These are phyloP conservation scores for Sesamia nonagrioides DNA, from an alignment of 1,140 invertebrate species.

Conservation along the genomic window DNA sequence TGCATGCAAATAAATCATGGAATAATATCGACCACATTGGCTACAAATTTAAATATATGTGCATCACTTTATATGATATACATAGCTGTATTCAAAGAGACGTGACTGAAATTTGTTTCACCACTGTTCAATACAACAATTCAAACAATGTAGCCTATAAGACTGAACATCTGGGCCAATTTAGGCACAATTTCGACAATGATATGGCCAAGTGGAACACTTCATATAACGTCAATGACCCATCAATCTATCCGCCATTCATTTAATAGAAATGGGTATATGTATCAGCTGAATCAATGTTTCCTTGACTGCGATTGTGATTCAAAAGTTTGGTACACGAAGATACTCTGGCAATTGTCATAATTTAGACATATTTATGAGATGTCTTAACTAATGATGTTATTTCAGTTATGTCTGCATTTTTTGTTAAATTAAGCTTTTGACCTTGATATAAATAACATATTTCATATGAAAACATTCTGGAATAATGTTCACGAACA, in stretches of 20 bases:
- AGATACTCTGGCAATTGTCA: constrained; percentile 8
- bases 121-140: constrained; percentile 18
- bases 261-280: constrained; percentile 60
- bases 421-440: constrained; percentile 10
- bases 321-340: constrained; percentile 36
- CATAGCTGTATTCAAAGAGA: constrained; percentile 17
- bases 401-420: not conserved
- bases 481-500: constrained; percentile 20
- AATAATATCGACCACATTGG: not conserved
- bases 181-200: constrained; percentile 50
- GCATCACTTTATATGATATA: constrained; percentile 13
- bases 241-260: constrained; percentile 62
- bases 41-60: not conserved
- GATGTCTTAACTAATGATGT: constrained; percentile 1
- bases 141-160: constrained; percentile 41
- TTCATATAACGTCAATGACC: constrained; percentile 67
- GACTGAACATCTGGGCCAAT: constrained; percentile 46
- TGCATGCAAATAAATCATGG: constrained; percentile 5
- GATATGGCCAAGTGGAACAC: constrained; percentile 61
- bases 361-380: constrained; percentile 17
- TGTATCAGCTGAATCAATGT: constrained; percentile 47
- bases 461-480: constrained; percentile 4
- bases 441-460: constrained; percentile 15
- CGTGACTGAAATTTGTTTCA: constrained; percentile 34
- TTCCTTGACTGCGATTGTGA: constrained; percentile 43